Evolutionary conservation across 2,113 vertebrate genomes (phyloP).

Genomic region (Aspidoscelis tigris): DNA sequence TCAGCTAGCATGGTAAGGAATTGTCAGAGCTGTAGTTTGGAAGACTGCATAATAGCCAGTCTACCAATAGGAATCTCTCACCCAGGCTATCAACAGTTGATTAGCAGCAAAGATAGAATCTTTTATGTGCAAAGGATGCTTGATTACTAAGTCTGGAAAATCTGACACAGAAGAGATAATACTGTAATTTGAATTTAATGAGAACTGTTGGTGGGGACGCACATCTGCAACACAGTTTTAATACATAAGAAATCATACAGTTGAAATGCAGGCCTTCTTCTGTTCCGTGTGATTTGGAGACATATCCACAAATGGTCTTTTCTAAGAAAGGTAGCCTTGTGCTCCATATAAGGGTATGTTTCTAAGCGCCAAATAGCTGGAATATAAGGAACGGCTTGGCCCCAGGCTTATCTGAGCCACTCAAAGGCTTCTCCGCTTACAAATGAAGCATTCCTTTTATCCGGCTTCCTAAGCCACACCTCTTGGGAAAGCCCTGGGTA

Average conservation of each 20-base stretch:
- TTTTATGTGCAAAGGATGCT: background rate
- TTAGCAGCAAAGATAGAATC: background rate
- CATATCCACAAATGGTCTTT: background rate
- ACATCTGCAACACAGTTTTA: background rate
- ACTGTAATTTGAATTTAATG: background rate
- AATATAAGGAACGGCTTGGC: background rate
- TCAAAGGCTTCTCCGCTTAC: background rate
- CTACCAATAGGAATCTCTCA: background rate
- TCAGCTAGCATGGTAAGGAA: background rate
- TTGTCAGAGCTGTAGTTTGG: background rate
- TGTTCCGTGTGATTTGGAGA: background rate
- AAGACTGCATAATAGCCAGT: background rate
- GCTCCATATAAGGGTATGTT: background rate
- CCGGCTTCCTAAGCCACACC: background rate
- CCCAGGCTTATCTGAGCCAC: background rate
- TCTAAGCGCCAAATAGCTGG: background rate
- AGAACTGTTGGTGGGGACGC: background rate
- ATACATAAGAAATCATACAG: background rate
- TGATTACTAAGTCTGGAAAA: background rate
- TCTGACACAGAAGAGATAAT: background rate
- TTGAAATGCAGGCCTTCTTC: background rate
- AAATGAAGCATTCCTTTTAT: background rate
- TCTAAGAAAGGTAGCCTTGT: background rate
- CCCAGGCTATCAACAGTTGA: background rate
- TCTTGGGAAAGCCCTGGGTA: conserved; percentile 27